Base-by-base conservation (phyloP, 2,888 invertebrate genomes). In the Aethes cnicana region DNA sequence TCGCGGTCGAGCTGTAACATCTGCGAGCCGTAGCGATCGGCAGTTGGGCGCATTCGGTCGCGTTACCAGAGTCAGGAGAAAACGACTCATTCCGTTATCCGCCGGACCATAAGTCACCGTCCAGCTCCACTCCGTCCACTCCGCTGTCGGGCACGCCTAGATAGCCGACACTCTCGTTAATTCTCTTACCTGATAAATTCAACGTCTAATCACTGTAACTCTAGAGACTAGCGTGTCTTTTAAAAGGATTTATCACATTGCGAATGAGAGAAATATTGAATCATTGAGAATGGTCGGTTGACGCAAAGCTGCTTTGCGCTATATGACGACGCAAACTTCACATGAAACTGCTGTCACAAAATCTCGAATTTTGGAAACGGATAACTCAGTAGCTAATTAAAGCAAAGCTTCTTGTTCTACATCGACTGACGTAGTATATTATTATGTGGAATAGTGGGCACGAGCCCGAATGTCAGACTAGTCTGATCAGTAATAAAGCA, bases 71-170 rank as follows among this genome's bases (percentile, higher is more conserved):
- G 62, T 58, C 58, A 62, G 66, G 71, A 67, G 75, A 73, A 75
- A 75, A 72, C 69, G 67, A 62, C 64, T 54, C 68, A 69, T 69
- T 70, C 76, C 77, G 75, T 77, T 76, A 75, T 60, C 62, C 58
- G 62, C 35, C 30, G 42, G 43, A 18, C 39, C 46, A 52, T 52
- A 52, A 52, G 52, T 52, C 52, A 52, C 52, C 52, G 46, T 39
- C 26, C 30, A 30, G n/a, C n/a, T n/a, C n/a, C n/a, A n/a, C n/a
- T n/a, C 23, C 30, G 37, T 33, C 14, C 41, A 42, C 28, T 33
- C 14, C 41, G 28, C 28, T 8, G 41, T 26, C 35, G 26, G 42
- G 36, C 36, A 21, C 35, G 18, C 50, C 37, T 32, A 35, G 49
- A 28, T 20, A 14, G n/a, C 41, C 11, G 30, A 36, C 43, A 32